Evolutionary conservation across 2,797 vertebrate genomes (phyloP), one percentile per base, ranked within the genome.

Genomic region (Thunnus albacares): DNA sequence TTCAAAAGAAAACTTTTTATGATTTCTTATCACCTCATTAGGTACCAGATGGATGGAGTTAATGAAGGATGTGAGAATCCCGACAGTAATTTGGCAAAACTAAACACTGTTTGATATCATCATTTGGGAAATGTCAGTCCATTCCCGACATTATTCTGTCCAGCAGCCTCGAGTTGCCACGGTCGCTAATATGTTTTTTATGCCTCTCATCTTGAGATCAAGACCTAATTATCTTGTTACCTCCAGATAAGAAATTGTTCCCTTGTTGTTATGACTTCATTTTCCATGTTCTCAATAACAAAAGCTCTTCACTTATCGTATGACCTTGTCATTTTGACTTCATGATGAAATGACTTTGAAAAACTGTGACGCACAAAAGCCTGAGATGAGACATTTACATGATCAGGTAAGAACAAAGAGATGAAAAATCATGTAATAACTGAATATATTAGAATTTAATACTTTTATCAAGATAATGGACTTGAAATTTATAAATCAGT

Each of bases 161-260:
- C 70, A 0, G 45, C 53, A 15, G 70, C 22, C 13, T 30, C 22
- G 18, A 61, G 33, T 14, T 0, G 63, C 30, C 56, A 15, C n/a
- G 3, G 22, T 26, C 0, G 2, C 28, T 77, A 56, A 77, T 64
- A 52, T 49, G 1, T 77, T 80, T 11, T 24, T 1, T 61, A 4
- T 43, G 63, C 15, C 71, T 61, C 71, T 87, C 78, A 58, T 69
- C 67, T 66, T 30, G 2, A 73, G 81, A 84, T 79, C 68, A 67
- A 58, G 64, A 65, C 60, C 76, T 43, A 45, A 60, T 84, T 63
- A 71, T 79, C 75, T 68, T 6, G 12, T 71, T 41, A 62, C n/a
- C 45, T 43, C 24, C 61, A 20, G 63, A 75, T 69, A 53, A 73
- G 35, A 79, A 70, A 26, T 12, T 10, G 11, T 69, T 62, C 81